Percentiles rank a stretch among this genome's conserved stretches.
Conservation (phyloP, 53 echinoderm and acorn worm genomes). For the Crossaster papposus region DNA sequence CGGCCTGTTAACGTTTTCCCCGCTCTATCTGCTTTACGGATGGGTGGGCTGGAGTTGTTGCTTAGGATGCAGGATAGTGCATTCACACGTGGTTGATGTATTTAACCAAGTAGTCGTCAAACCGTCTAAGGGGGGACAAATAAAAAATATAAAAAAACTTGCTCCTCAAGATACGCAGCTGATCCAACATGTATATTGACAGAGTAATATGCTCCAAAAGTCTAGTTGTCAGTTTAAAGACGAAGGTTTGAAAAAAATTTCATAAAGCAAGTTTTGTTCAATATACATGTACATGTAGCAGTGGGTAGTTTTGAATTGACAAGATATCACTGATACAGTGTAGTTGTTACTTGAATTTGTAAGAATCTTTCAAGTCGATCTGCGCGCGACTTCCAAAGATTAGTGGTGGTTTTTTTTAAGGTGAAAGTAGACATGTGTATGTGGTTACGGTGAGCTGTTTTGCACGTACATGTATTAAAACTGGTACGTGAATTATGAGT, state of each 20-base stretch:
- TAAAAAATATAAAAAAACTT: no score
- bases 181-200: not conserved
- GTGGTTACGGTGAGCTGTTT: no score
- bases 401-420: no score
- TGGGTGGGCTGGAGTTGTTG: not conserved
- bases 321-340: no score
- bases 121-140: not conserved
- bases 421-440: no score
- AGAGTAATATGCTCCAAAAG: not conserved
- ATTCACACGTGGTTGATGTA: not conserved
- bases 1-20: slow-evolving; percentile 47
- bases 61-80: slow-evolving; percentile 2
- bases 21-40: not conserved
- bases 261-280: not conserved
- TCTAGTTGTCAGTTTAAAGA: not conserved
- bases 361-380: not conserved
- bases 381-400: not conserved
- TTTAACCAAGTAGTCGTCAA: not conserved
- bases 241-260: not conserved
- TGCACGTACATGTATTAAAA: no score
- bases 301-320: no score
- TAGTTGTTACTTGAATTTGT: no score
- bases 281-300: not conserved
- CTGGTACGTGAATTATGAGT: no score
- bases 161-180: not conserved